Base-by-base conservation (phyloP, 2,113 vertebrate species). In the Pelvicachromis taeniatus region DNA sequence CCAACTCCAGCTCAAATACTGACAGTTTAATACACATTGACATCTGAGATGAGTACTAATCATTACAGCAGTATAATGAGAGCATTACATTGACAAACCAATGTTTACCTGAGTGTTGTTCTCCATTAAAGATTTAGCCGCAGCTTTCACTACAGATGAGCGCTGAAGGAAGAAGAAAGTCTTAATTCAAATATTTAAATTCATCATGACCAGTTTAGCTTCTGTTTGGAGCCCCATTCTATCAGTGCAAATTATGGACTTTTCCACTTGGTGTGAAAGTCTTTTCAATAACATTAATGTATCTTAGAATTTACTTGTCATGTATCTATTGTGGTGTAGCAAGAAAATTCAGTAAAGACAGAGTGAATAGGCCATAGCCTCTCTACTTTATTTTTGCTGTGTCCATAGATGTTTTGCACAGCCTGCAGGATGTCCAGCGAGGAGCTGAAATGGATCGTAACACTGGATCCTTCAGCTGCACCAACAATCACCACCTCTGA, bases 401-500 rank as follows among this genome's bases (percentile, higher is more conserved):
- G 85, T 77, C 97, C 97, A 90, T 96, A 99, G 83, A 99, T 90
- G 42, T 91, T 96, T 80, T 86, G 55, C 63, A 83, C 90, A 65
- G 94, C 95, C 68, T 94, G 94, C 83, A 91, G 89, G 81, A 99
- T 96, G 91, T 99, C 97, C 92, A 99, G 93, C 3, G 96, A 93
- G 80, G 95, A 94, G 95, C 97, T 97, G 95, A 99, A 99, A 91
- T 91, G 96, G 8, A 99, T 94, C 55, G 80, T 87, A 78, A 99
- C 90, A 81, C 88, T 95, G 7, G 92, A 93, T 84, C 99, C 98
- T 94, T 97, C 96, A 81, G 94, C 89, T 31, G 80, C 77, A 82
- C 95, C 95, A 68, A 97, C 91, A 65, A 82, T 94, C 77, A 97
- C 78, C 21, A 93, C 82, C 42, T 95, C 96, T 85, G 93, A 96